Base-by-base conservation (phyloP, 2,888 invertebrate species). In the Chaetoderma sp. region DNA sequence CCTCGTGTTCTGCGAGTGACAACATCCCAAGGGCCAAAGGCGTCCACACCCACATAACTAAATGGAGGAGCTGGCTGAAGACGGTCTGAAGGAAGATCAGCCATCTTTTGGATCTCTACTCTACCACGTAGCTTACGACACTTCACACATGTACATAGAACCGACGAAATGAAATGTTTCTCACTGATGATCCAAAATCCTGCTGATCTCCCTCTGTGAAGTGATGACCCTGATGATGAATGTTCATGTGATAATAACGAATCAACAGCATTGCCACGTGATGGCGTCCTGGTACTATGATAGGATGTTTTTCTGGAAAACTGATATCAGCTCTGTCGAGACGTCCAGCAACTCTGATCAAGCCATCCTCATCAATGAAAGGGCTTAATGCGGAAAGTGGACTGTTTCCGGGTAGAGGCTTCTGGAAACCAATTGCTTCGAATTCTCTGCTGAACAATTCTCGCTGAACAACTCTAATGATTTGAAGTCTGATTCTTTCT, bases 41-140 rank as follows among this genome's bases (percentile, higher is more conserved):
- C 58, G 47, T 72, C 68, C 0, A 71, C 60, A 10, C 71, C 72
- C 10, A 68, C 65, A 50, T 58, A 64, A n/a, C 63, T 68, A 54
- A 68, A 73, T 30, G 71, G 68, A 10, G 70, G 69, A 18, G 63
- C 39, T 45, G 65, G 42, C 1, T 32, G 36, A 10, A 73, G 21
- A 5, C 73, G 50, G 27, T 65, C 62, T 1, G 49, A n/a, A 8
- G 72, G 72, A 36, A 73, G 33, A 44, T 71, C 68, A 33, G 70
- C 58, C 70, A 72, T 72, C 16, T 64, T 63, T 39, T 68, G 71
- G 6, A 13, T 13, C 13, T 33, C 28, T 21, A 60, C 28, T 16
- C 27, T 52, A 23, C 66, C 56, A 25, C 71, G 50, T 4, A 64
- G 59, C 39, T 56, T 71, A 10, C 58, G 42, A 44, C 71, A 68